Evolutionary conservation across 2,888 invertebrate genomes (phyloP).

Genomic region (Tuta absoluta): DNA sequence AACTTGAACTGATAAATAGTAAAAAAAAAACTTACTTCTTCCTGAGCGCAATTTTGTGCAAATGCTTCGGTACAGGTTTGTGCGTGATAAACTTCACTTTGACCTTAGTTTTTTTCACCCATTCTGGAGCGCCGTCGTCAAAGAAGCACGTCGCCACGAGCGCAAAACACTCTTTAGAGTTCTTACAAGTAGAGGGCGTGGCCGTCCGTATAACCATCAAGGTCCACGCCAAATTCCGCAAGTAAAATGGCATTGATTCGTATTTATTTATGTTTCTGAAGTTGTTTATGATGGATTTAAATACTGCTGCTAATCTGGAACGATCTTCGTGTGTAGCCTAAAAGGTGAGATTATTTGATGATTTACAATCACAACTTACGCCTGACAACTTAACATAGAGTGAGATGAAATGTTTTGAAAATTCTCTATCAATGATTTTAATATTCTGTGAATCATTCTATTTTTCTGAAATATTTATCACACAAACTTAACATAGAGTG

Average conservation of each 20-base stretch:
- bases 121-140: background rate
- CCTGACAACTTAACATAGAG: background rate
- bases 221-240: constrained; percentile 13
- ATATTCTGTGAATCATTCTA: too few species aligned
- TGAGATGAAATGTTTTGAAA: background rate
- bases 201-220: background rate
- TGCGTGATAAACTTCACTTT: constrained; percentile 11
- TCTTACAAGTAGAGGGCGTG: too few species aligned
- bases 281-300: constrained; percentile 4
- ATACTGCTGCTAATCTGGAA: background rate
- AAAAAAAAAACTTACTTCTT: background rate
- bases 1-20: too few species aligned
- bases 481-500: background rate
- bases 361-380: background rate
- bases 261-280: background rate
- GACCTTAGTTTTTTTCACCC: constrained; percentile 4
- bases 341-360: background rate
- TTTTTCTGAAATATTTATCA: too few species aligned
- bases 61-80: constrained; percentile 1
- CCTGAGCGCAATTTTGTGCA: constrained; percentile 8
- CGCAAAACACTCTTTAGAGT: background rate
- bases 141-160: constrained; percentile 7
- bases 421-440: too few species aligned
- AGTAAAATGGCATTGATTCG: constrained; percentile 13
- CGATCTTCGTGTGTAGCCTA: constrained; percentile 13